Evolutionary conservation across 2,797 vertebrate species (phyloP).

Genomic region (Anolis apletophallus): DNA sequence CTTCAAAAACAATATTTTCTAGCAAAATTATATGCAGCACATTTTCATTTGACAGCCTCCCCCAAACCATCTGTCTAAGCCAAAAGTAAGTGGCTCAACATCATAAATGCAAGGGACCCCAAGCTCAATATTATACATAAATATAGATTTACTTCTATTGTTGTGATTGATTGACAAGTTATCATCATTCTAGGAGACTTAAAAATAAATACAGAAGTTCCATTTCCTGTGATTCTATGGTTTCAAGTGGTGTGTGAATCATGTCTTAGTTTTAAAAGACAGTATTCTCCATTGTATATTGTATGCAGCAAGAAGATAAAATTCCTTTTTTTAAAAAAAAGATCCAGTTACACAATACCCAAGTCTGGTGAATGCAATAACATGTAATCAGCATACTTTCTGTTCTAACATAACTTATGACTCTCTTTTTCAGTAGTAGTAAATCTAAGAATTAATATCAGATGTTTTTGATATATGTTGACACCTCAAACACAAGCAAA

Average conservation of each 20-base stretch:
- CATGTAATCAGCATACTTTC: neutral
- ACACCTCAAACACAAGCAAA: neutral
- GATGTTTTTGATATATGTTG: neutral
- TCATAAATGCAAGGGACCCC: conserved; percentile 5
- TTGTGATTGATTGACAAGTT: conserved; percentile 5
- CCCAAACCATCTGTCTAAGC: conserved; percentile 30
- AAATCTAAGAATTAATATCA: neutral
- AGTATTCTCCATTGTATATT: neutral
- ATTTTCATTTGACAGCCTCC: conserved; percentile 16
- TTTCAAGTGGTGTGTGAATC: neutral
- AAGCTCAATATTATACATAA: conserved; percentile 4
- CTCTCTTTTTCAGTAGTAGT: too few species aligned
- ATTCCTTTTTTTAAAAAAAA: neutral
- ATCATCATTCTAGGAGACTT: neutral
- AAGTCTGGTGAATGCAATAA: neutral
- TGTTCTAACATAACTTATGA: neutral
- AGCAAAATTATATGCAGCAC: neutral
- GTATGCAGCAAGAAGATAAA: neutral
- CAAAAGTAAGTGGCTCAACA: neutral
- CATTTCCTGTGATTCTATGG: neutral
- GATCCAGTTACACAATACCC: too few species aligned
- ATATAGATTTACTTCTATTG: conserved; percentile 16
- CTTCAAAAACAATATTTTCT: conserved; percentile 4
- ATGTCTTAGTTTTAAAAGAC: neutral
- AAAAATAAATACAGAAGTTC: conserved; percentile 26